These are phyloP conservation scores for Diadema setosum DNA, from an alignment of 35 echinoderm and acorn worm species.

Conservation along the genomic window DNA sequence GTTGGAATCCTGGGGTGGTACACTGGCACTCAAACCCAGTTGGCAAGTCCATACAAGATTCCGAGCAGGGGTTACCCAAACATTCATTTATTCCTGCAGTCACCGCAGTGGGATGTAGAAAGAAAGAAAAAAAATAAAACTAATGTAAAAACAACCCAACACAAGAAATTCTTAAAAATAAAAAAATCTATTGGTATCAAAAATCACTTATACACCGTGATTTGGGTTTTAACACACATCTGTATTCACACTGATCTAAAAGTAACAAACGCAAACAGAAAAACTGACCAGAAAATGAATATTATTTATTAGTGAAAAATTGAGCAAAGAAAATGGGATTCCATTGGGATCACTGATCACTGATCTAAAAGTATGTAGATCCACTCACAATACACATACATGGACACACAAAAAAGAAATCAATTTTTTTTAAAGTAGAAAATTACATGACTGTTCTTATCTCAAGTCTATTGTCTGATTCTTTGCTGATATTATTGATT, in stretches of 20 bases:
- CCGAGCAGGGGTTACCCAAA: slow-evolving; percentile 47
- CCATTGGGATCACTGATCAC: not conserved
- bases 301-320: too few relatives aligned
- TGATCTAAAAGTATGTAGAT: too few relatives aligned
- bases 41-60: slow-evolving; percentile 40
- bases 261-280: too few relatives aligned
- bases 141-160: not conserved
- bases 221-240: not conserved
- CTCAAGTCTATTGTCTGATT: too few relatives aligned
- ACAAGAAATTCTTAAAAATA: not conserved
- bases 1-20: slow-evolving; percentile 17
- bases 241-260: not conserved
- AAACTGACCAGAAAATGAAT: too few relatives aligned
- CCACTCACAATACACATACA: too few relatives aligned
- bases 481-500: too few relatives aligned
- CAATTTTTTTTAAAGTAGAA: too few relatives aligned
- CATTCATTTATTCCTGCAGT: slow-evolving; percentile 77
- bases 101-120: not conserved
- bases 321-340: too few relatives aligned
- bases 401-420: too few relatives aligned
- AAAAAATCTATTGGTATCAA: not conserved
- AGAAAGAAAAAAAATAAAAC: not conserved
- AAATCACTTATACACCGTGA: not conserved
- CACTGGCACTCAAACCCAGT: slow-evolving; percentile 68
- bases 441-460: too few relatives aligned